Percentiles rank a stretch among this genome's conserved stretches.
Evolutionary conservation across 1,140 invertebrate genomes (phyloP).

Genomic region (Steinernema feltiae): DNA sequence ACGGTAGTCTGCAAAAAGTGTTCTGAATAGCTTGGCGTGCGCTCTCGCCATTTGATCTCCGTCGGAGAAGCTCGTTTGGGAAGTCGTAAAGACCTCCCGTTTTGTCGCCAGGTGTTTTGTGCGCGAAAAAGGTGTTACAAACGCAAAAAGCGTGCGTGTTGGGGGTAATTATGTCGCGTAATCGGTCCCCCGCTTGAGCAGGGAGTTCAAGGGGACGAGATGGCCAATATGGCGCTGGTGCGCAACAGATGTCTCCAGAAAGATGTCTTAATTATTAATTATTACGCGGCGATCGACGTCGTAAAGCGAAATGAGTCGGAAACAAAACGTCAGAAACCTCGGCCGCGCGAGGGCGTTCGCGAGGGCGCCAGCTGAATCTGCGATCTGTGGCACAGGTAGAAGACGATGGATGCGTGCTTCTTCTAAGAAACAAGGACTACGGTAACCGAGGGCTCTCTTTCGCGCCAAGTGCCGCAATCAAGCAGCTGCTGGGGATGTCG

Average conservation of each 20-base stretch:
- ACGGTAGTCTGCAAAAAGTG: neutral
- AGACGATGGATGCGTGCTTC: too few species aligned
- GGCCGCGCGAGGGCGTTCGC: neutral
- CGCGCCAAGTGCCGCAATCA: slow-evolving; percentile 5
- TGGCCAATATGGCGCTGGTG: slow-evolving; percentile 3
- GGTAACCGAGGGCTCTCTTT: too few species aligned
- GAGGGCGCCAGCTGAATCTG: too few species aligned
- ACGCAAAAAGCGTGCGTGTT: neutral
- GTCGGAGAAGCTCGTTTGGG: neutral
- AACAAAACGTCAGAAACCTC: neutral
- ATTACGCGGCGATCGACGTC: neutral
- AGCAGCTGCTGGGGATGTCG: neutral
- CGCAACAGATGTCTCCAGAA: slow-evolving; percentile 6
- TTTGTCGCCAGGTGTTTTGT: slow-evolving; percentile 5
- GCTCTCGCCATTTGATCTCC: neutral
- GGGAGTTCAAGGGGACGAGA: neutral
- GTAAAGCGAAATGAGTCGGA: slow-evolving; percentile 9
- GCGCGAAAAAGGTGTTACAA: neutral
- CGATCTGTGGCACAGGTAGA: too few species aligned
- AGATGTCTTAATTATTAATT: slow-evolving; percentile 14
- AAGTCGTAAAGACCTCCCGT: slow-evolving; percentile 13
- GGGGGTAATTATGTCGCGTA: neutral
- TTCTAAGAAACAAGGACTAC: too few species aligned
- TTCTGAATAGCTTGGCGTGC: neutral
- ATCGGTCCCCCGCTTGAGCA: neutral